phyloP scores from a whole-genome alignment of 2,113 vertebrate species.

The Cyprinodon variegatus region DNA sequence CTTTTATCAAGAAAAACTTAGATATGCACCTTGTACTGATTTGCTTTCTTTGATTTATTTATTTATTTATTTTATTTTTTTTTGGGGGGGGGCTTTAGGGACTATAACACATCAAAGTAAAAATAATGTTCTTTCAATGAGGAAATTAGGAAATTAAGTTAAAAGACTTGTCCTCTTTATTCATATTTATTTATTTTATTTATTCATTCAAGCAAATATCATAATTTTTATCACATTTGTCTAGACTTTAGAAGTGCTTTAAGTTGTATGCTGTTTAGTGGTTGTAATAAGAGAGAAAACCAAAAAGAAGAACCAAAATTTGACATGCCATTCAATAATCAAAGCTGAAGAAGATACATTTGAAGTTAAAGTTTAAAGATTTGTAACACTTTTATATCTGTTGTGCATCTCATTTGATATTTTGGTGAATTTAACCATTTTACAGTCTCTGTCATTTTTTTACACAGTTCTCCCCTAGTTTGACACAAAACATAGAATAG shows the following conservation, averaged over 20 bases:
- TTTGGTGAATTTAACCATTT: not conserved
- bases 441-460: not conserved
- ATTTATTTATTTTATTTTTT: not conserved
- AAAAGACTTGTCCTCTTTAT: not conserved
- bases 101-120: not conserved
- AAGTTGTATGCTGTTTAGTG: not conserved
- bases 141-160: not conserved
- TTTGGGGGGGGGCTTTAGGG: too few species aligned
- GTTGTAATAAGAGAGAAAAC: not conserved
- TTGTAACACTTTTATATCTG: too few species aligned
- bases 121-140: not conserved
- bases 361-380: too few species aligned
- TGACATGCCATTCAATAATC: not conserved
- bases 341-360: not conserved
- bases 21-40: not conserved
- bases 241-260: not conserved
- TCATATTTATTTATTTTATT: too few species aligned
- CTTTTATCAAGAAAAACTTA: not conserved
- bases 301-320: not conserved
- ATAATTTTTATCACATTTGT: not conserved
- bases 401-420: not conserved
- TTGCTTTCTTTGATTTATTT: not conserved
- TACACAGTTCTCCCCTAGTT: not conserved
- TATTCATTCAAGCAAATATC: not conserved
- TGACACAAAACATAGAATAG: not conserved